Evolutionary conservation across 1,140 invertebrate species (phyloP).

Genomic region (Muscidifurax raptorellus): DNA sequence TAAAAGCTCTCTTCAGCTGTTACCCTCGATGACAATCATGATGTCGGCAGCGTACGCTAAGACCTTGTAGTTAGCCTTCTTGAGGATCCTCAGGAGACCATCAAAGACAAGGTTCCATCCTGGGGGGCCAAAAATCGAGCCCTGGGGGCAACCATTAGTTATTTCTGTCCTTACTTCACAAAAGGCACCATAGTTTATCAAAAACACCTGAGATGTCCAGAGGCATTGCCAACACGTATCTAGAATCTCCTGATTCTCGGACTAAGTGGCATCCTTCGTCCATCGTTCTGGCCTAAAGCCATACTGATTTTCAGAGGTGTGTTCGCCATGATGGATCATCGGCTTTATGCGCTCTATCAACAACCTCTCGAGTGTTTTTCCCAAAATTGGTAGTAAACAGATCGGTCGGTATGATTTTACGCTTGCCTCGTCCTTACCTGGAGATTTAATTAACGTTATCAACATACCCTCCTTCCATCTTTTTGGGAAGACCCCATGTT

Average conservation of each 20-base stretch:
- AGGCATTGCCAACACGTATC: neutral
- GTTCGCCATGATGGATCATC: slow-evolving; percentile 21
- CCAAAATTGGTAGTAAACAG: too few relatives aligned
- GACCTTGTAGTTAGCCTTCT: neutral
- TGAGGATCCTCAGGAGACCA: slow-evolving; percentile 60
- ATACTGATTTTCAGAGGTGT: too few relatives aligned
- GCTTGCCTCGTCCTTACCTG: slow-evolving; percentile 38
- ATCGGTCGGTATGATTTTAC: slow-evolving; percentile 59
- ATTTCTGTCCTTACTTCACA: slow-evolving; percentile 58
- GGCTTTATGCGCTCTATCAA: slow-evolving; percentile 53
- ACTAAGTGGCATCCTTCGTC: too few relatives aligned
- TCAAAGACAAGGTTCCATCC: too few relatives aligned
- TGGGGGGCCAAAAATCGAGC: too few relatives aligned
- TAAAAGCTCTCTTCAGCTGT: slow-evolving; percentile 45
- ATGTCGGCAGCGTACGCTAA: slow-evolving; percentile 11
- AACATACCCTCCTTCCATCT: too few relatives aligned
- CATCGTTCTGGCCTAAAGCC: too few relatives aligned
- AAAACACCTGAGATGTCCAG: slow-evolving; percentile 64
- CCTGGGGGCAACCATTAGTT: too few relatives aligned
- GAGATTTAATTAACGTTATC: slow-evolving; percentile 32
- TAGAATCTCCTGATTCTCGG: too few relatives aligned
- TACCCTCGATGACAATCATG: too few relatives aligned
- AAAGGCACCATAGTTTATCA: slow-evolving; percentile 60
- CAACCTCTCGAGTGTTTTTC: too few relatives aligned
- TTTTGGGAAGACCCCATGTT: too few relatives aligned